Evolutionary conservation across 2,113 vertebrate genomes (phyloP).

Genomic region (Chaenogobius annularis): DNA sequence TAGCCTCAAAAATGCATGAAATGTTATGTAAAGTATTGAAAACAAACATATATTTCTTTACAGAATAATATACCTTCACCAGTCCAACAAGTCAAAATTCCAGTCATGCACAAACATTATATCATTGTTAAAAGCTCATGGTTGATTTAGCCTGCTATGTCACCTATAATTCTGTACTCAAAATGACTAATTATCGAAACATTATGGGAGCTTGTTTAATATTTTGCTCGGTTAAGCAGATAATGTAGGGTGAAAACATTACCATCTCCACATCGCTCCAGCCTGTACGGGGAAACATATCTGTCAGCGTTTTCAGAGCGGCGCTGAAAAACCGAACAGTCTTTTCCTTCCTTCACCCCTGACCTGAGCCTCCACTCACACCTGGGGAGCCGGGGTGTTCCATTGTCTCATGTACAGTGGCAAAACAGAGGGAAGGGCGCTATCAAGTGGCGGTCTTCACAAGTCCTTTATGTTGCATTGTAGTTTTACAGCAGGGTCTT

Average conservation of each 20-base stretch:
- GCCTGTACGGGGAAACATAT: slow-evolving; percentile 59
- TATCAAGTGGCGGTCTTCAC: not conserved
- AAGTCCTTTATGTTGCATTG: not conserved
- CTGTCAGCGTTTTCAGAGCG: slow-evolving; percentile 68
- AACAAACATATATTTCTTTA: too few relatives aligned
- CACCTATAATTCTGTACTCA: slow-evolving; percentile 34
- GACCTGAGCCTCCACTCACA: slow-evolving; percentile 54
- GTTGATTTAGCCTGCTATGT: not conserved
- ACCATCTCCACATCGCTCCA: slow-evolving; percentile 44
- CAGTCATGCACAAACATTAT: too few relatives aligned
- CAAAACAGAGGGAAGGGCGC: slow-evolving; percentile 28
- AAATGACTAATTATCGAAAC: slow-evolving; percentile 49
- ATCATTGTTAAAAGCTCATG: too few relatives aligned
- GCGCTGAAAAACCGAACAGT: slow-evolving; percentile 67
- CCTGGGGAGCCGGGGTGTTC: slow-evolving; percentile 63
- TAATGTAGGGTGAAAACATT: slow-evolving; percentile 64
- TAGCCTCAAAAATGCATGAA: too few relatives aligned
- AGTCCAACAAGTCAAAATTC: too few relatives aligned
- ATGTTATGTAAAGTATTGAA: too few relatives aligned
- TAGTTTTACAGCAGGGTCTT: too few relatives aligned
- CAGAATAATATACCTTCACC: too few relatives aligned
- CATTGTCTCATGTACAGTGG: slow-evolving; percentile 26
- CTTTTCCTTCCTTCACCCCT: slow-evolving; percentile 73
- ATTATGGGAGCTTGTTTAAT: slow-evolving; percentile 63
- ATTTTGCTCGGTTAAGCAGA: slow-evolving; percentile 70